Evolutionary conservation across 2,888 invertebrate genomes (phyloP), one percentile per base, ranked within the genome.

Genomic region (Megamerina dolium): DNA sequence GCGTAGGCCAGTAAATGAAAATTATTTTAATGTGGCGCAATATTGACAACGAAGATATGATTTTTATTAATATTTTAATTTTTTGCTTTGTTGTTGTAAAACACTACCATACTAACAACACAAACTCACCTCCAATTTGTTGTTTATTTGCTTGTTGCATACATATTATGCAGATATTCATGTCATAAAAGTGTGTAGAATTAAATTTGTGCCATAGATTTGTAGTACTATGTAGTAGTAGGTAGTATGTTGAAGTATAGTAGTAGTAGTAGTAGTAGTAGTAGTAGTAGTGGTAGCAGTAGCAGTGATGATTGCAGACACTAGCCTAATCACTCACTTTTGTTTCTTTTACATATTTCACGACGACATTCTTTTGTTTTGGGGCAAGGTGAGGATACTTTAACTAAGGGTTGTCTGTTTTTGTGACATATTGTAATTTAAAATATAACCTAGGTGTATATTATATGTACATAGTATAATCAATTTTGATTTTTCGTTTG

Each of bases 221-320:
- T n/a, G n/a, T n/a, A n/a, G n/a, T n/a, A n/a, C n/a, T n/a, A n/a
- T n/a, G n/a, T 4, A 40, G 37, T 43, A 37, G 26, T 26, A 37
- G 44, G 45, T 40, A 39, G 42, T 37, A 29, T 43, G 49, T 34
- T 42, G 46, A 36, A 49, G 46, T 39, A 37, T 38, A 43, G 40
- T 37, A 32, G 43, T 36, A 37, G 38, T 26, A 14, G 46, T 40
- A 26, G 35, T 46, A 23, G 20, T 43, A 36, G 27, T 39, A 30
- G 44, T 38, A 37, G 33, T 39, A 29, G 34, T 46, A 43, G 39
- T 34, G 35, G 35, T 38, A 27, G 32, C 14, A 34, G 33, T 43
- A n/a, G 43, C 26, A 19, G 41, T 36, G 27, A 37, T 30, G 37
- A 20, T 30, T 39, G 33, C 30, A 43, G 43, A 41, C 29, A 17